Conservation (phyloP, 64 coral and sea anemone species). For the Acropora tenuis region DNA sequence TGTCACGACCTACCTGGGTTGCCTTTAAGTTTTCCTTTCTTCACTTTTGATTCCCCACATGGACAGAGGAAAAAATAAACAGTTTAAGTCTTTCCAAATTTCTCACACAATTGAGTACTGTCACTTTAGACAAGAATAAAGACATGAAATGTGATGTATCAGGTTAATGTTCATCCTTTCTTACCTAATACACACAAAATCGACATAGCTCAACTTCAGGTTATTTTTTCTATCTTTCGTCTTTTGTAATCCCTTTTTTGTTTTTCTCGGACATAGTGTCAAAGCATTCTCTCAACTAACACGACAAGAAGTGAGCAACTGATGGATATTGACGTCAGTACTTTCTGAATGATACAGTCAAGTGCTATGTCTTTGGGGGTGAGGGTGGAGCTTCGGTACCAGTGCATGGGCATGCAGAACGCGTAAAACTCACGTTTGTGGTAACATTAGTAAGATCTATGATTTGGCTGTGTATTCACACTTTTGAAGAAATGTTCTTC, state of each 20-base stretch:
- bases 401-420: too few species aligned
- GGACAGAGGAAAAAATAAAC: not conserved
- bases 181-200: slow-evolving; percentile 60
- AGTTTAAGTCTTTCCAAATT: not conserved
- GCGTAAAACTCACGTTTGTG: not conserved
- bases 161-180: not conserved
- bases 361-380: not conserved
- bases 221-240: not conserved
- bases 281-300: not conserved
- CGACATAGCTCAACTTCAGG: slow-evolving; percentile 23
- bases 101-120: too few species aligned
- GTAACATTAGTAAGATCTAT: too few species aligned
- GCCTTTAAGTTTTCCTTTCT: slow-evolving; percentile 44
- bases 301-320: slow-evolving; percentile 19
- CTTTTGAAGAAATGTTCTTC: too few species aligned
- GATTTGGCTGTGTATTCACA: too few species aligned
- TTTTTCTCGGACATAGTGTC: not conserved
- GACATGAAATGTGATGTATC: not conserved
- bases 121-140: not conserved
- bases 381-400: not conserved
- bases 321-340: slow-evolving; percentile 30
- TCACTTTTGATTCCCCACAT: slow-evolving; percentile 27
- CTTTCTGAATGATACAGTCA: not conserved
- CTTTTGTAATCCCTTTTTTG: not conserved
- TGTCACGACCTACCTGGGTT: slow-evolving; percentile 16